Percentiles rank a stretch among this genome's conserved stretches.
phyloP scores from a whole-genome alignment of 2,797 vertebrate species.

The Syndactyla subalaris region DNA sequence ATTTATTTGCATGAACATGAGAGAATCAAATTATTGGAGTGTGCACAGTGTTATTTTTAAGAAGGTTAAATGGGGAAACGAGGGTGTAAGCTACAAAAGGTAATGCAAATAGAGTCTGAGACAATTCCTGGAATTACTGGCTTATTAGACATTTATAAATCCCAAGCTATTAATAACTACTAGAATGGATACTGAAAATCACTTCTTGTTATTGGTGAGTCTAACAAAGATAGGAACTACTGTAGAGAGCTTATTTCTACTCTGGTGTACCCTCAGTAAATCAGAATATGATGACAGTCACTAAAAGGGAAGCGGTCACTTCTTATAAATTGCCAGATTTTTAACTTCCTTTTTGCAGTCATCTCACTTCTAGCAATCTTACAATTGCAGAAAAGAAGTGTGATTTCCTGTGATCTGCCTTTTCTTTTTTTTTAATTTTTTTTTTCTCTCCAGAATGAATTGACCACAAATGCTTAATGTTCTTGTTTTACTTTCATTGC shows the following conservation, averaged over 20 bases:
- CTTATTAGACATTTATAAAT: background rate
- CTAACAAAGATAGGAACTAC: constrained; percentile 13
- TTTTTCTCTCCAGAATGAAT: background rate
- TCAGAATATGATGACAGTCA: constrained; percentile 24
- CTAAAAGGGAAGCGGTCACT: constrained; percentile 45
- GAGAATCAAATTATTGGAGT: background rate
- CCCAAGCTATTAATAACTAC: background rate
- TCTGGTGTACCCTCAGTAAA: background rate
- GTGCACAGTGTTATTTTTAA: background rate
- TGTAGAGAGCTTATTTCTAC: background rate
- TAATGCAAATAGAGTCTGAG: background rate
- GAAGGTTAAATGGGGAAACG: background rate
- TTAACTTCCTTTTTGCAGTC: constrained; percentile 43
- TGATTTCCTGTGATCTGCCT: constrained; percentile 24
- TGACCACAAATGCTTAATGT: background rate
- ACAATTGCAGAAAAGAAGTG: background rate
- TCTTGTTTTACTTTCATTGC: constrained; percentile 5
- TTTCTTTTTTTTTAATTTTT: background rate
- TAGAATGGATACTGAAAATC: background rate
- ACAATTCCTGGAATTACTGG: background rate
- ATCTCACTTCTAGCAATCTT: constrained; percentile 51
- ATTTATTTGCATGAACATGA: background rate
- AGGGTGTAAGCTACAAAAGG: background rate
- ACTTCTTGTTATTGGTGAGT: background rate
- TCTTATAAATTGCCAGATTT: constrained; percentile 38